Evolutionary conservation across 2,888 invertebrate genomes (phyloP), one percentile per base, ranked within the genome.

Genomic region (Tryphoninae sp.): DNA sequence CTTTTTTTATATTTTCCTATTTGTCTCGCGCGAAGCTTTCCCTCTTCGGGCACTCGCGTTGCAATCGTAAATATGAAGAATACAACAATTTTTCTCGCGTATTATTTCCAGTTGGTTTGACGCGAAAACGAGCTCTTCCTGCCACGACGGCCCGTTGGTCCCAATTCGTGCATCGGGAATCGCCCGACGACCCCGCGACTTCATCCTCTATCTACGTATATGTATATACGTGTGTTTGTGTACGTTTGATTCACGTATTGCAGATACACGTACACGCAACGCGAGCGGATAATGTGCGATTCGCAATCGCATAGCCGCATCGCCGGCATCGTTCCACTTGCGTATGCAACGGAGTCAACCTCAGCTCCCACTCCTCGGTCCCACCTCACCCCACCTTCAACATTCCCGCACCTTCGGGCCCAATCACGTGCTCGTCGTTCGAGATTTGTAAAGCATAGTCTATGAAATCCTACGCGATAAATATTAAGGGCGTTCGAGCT

Each of bases 51-150:
- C 84, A 86, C 86, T 85, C 81, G 86, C 85, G 78, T 84, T 86
- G 86, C 40, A 16, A 58, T 69, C 42, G 69, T 58, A 13, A 58
- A 33, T 19, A 42, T 11, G 16, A 51, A 53, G n/a, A 53, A 19
- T 19, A 19, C 33, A 33, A 26, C 51, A 16, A 11, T 62, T 62
- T 62, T 90, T 90, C 89, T 90, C 88, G 89, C 89, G 89, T 33
- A 33, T 33, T 87, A 88, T 90, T 90, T 90, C 88, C 89, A 89
- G 89, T 90, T 89, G 87, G 88, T 87, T 90, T 88, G 86, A 85
- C 83, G 86, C 84, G 87, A 87, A 88, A 90, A 88, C 87, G 87
- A 88, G 89, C 88, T 88, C 89, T 90, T 89, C 88, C 90, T 89
- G 87, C 67, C 33, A 42, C 69, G 61, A 58, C 85, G 88, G 84